phyloP scores from a whole-genome alignment of 2,888 invertebrate genomes.

The Vandiemenella viatica region DNA sequence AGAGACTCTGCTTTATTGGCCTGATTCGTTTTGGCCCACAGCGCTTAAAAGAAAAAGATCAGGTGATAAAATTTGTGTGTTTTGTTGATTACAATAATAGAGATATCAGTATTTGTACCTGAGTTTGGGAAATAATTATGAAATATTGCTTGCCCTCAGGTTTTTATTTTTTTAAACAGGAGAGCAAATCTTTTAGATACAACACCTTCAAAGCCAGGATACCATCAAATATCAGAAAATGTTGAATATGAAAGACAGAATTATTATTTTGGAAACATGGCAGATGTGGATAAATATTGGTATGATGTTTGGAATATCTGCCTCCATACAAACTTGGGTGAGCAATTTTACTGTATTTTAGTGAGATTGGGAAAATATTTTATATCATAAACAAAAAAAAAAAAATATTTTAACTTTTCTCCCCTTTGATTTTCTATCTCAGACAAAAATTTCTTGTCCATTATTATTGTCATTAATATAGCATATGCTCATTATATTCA shows the following conservation, averaged over 20 bases:
- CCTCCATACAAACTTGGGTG: constrained; percentile 34
- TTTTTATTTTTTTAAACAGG: constrained; percentile 49
- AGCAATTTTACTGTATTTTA: constrained; percentile 15
- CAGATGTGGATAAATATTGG: constrained; percentile 50
- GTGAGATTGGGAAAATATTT: no score
- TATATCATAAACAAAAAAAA: no score
- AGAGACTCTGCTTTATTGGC: constrained; percentile 48
- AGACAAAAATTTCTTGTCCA: no score
- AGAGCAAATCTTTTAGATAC: constrained; percentile 48
- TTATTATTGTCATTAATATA: no score
- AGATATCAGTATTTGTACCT: no score
- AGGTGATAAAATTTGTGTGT: no score
- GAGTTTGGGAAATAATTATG: no score
- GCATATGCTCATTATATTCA: no score
- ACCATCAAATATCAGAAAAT: constrained; percentile 38
- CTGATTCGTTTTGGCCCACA: constrained; percentile 52
- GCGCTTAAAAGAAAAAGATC: constrained; percentile 47
- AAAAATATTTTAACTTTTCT: no score
- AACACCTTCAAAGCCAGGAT: constrained; percentile 42
- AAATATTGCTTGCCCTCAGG: no score
- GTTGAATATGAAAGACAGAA: constrained; percentile 38
- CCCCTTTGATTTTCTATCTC: no score
- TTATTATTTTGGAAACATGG: constrained; percentile 37
- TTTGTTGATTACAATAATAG: no score
- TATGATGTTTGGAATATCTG: constrained; percentile 50